These are phyloP conservation scores for Sterna hirundo DNA, from an alignment of 2,113 vertebrate species.

Conservation along the genomic window DNA sequence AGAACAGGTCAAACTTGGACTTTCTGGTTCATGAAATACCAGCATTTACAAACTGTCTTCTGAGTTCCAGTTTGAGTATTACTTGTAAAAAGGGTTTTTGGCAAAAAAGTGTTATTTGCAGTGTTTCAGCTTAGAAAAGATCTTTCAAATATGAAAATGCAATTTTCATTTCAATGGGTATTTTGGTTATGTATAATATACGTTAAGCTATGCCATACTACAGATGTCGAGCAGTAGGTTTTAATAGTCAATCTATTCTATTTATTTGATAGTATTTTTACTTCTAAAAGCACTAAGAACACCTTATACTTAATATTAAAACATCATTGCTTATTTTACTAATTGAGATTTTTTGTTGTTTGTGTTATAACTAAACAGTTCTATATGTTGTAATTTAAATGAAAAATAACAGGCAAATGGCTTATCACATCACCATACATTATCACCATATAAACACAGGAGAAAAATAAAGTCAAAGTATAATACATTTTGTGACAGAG, in stretches of 20 bases:
- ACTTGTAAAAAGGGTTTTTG: not conserved
- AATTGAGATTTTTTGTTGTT: not conserved
- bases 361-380: not conserved
- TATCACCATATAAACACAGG: not conserved
- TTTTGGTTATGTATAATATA: not conserved
- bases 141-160: not conserved
- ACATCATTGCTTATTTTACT: not conserved
- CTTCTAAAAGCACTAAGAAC: not conserved
- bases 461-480: not conserved
- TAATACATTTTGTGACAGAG: not conserved
- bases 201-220: not conserved
- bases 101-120: not conserved
- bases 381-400: not conserved
- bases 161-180: not conserved
- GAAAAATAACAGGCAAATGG: not conserved
- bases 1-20: not conserved
- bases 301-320: not conserved
- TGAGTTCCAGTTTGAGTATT: not conserved
- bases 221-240: not conserved
- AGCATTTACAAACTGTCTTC: not conserved
- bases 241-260: not conserved
- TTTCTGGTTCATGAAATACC: not conserved
- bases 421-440: not conserved
- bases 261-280: not conserved
- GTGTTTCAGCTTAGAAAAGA: not conserved